These are phyloP conservation scores for Leucoma salicis DNA, from an alignment of 2,888 invertebrate species.

Conservation along the genomic window DNA sequence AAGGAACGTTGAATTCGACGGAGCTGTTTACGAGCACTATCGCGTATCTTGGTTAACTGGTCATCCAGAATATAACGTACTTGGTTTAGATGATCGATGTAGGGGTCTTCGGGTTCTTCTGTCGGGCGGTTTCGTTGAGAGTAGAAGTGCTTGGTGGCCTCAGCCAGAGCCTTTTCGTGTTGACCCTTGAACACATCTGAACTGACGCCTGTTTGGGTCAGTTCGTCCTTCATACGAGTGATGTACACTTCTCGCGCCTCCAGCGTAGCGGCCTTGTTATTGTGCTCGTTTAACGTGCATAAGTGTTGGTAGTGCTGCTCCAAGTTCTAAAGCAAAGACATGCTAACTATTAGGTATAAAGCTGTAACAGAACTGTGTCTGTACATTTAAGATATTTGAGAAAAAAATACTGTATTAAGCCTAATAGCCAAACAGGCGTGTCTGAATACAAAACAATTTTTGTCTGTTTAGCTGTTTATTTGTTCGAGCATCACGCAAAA, in stretches of 20 bases:
- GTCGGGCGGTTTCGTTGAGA: slow-evolving; percentile 9
- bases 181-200: slow-evolving; percentile 2
- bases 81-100: slow-evolving; percentile 2
- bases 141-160: slow-evolving; percentile 11
- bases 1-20: slow-evolving; percentile 3
- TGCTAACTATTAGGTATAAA: too few species aligned
- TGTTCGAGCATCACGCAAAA: too few species aligned
- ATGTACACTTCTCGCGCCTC: slow-evolving; percentile 11
- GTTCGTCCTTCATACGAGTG: slow-evolving; percentile 4
- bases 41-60: slow-evolving; percentile 3
- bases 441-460: too few species aligned
- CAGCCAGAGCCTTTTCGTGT: slow-evolving; percentile 1
- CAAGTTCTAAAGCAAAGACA: slow-evolving; percentile 8
- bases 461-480: too few species aligned
- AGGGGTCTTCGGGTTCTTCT: slow-evolving; percentile 1
- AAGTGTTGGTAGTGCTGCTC: slow-evolving; percentile 6
- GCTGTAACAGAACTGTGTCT: too few species aligned
- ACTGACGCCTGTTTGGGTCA: slow-evolving; percentile 5
- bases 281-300: slow-evolving; percentile 11
- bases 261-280: slow-evolving; percentile 7
- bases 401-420: too few species aligned
- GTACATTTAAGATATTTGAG: too few species aligned
- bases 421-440: too few species aligned
- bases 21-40: neutral
- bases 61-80: slow-evolving; percentile 6